phyloP scores from a whole-genome alignment of 2,888 invertebrate species.

The Helleia helle region DNA sequence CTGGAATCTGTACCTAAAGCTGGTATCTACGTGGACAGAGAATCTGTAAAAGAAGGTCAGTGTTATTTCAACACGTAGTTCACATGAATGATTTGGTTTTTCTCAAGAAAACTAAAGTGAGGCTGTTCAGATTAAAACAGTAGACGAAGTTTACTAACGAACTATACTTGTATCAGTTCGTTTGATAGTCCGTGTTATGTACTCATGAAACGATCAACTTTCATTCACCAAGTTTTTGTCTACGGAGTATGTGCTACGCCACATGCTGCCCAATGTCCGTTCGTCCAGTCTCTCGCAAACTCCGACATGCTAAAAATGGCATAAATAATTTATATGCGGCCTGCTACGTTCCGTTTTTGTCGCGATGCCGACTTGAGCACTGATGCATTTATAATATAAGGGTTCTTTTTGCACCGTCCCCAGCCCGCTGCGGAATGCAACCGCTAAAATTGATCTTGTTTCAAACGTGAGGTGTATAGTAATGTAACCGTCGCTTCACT shows the following conservation, averaged over 20 bases:
- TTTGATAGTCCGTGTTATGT: no score
- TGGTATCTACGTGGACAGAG: no score
- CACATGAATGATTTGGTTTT: no score
- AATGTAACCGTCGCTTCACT: slow-evolving; percentile 33
- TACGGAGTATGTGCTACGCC: slow-evolving; percentile 20
- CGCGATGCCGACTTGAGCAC: slow-evolving; percentile 64
- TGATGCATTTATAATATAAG: slow-evolving; percentile 75
- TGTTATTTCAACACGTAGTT: no score
- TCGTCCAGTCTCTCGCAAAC: no score
- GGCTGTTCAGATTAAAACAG: no score
- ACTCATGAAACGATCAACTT: not conserved
- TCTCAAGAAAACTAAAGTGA: no score
- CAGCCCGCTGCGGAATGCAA: slow-evolving; percentile 62
- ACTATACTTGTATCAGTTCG: no score
- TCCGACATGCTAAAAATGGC: slow-evolving; percentile 73
- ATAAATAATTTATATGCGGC: slow-evolving; percentile 72
- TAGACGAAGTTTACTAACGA: no score
- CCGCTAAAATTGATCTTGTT: slow-evolving; percentile 73
- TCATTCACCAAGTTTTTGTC: slow-evolving; percentile 6
- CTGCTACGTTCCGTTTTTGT: slow-evolving; percentile 62
- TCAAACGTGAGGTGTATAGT: slow-evolving; percentile 65
- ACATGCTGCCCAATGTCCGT: slow-evolving; percentile 28
- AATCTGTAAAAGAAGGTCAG: no score
- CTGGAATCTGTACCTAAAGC: no score
- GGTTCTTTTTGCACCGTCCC: slow-evolving; percentile 68